Base-by-base conservation (phyloP, 2,113 vertebrate genomes). In the Acinonyx jubatus region DNA sequence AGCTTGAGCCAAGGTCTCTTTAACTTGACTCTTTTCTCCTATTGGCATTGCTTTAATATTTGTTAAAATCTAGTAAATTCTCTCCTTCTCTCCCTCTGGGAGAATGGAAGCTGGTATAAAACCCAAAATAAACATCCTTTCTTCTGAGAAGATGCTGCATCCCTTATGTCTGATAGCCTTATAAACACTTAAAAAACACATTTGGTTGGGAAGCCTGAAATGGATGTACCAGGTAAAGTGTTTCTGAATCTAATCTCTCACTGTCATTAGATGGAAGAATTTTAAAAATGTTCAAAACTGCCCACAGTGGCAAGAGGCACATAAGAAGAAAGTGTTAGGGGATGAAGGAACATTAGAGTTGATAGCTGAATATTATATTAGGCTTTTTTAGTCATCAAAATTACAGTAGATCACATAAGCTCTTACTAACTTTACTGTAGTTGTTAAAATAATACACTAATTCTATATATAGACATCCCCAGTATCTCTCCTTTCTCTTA, bases 81-180 rank as follows among this genome's bases (percentile, higher is more conserved):
- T 98, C 86, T 36, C 14, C 21, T 16, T 92, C 23, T 89, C 18
- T 68, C 45, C 33, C 31, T 31, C 69, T 13, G 80, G 36, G 61
- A 96, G 88, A 98, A 96, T 96, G 84, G 93, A 98, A 98, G 91
- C 52, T 92, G 61, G 73, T 95, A 81, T 97, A 97, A 97, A 91
- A 84, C 86, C 82, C 76, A 93, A 96, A 97, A 94, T 82, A 95
- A 97, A 52, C 97, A 96, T 19, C 76, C 79, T 79, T 74, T 93
- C 80, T 68, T 48, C 87, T 85, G 96, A 97, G 94, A 98, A 97
- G 96, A 93, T 9, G 55, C 12, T 81, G 14, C 31, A 66, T 73
- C 92, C 9, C 71, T 48, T 18, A 83, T 80, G 85, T 92, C 36
- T 41, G 65, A 68, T 96, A 97, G 82, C 71, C 78, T 98, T 93